Evolutionary conservation across 2,113 vertebrate species (phyloP).

Genomic region (Toxotes jaculatrix): DNA sequence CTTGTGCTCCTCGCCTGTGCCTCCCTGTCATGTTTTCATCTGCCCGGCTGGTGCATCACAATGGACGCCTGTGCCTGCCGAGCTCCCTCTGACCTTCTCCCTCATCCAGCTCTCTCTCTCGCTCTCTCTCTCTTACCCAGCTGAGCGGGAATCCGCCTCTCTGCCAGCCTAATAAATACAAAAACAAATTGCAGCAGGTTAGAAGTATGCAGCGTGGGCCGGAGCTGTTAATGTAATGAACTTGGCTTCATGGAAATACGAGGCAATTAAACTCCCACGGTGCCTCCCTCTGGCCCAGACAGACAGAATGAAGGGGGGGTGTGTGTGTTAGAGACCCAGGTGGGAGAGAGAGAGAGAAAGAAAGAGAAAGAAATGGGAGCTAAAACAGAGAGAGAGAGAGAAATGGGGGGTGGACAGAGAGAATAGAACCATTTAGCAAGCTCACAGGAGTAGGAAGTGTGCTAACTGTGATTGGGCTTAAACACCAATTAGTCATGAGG

Average conservation of each 20-base stretch:
- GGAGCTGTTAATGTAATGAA: conserved; percentile 82
- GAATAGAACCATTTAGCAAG: conserved; percentile 80
- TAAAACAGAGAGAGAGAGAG: conserved; percentile 10
- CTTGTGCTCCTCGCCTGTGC: conserved; percentile 33
- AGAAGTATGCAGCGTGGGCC: conserved; percentile 84
- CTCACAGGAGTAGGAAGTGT: conserved; percentile 78
- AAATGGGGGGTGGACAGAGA: conserved; percentile 41
- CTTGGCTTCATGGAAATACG: conserved; percentile 81
- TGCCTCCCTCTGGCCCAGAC: conserved; percentile 76
- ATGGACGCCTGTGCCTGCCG: conserved; percentile 69
- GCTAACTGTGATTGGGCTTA: conserved; percentile 75
- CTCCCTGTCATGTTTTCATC: conserved; percentile 63
- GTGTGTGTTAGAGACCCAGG: conserved; percentile 12
- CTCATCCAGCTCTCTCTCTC: conserved; percentile 36
- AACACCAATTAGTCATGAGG: conserved; percentile 79
- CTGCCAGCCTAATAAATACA: conserved; percentile 78
- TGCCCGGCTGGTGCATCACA: conserved; percentile 67
- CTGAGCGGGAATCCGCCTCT: conserved; percentile 62
- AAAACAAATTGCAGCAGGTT: conserved; percentile 86
- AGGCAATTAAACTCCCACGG: conserved; percentile 87
- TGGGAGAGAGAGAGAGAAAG: conserved; percentile 30
- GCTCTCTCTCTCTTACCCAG: conserved; percentile 11
- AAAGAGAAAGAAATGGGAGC: conserved; percentile 22
- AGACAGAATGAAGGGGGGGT: conserved; percentile 43
- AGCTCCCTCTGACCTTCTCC: conserved; percentile 76